Base-by-base conservation (phyloP, 2,888 invertebrate species). In the Tanypteryx hageni region DNA sequence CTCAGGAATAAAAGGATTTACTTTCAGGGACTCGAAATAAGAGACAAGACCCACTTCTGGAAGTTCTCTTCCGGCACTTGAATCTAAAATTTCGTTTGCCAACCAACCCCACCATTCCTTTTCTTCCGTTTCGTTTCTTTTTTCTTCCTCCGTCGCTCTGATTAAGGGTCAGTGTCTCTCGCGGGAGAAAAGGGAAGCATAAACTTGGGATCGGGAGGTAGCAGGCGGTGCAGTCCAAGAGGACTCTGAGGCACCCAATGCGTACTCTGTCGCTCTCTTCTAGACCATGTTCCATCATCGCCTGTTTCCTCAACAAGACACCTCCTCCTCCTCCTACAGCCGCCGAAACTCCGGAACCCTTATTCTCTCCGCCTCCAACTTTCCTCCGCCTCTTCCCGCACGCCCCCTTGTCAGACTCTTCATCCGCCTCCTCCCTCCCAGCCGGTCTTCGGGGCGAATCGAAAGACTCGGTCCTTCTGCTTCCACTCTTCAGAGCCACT, bases 281-380 rank as follows among this genome's bases (percentile, higher is more conserved):
- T 31, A 14, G 0, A 44, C 57, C 83, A 83, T n/a, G 0, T 61
- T 31, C 86, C 59, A 86, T 86, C 86, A 86, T 31, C 86, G 86
- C 86, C 22, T 83, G 83, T 83, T 83, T 83, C 31, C 86, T 86
- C 58, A 58, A 27, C 86, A 59, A 22, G 27, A 27, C 59, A 16
- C 61, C 9, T 18, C 31, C 59, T 16, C 83, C 44, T 18, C 27
- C 27, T 56, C 89, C 64, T 89, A 8, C 64, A n/a, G 56, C 57
- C n/a, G n/a, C 83, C 56, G 57, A 83, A 83, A 44, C 57, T 83
- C 57, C n/a, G 83, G n/a, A 57, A 83, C 44, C 57, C 83, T 83
- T 83, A 18, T 64, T 83, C n/a, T 31, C 83, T 44, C 56, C n/a
- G 13, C 83, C n/a, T 18, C 83, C 83, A 83, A 4, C 82, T 18